Percentiles rank a stretch among this genome's conserved stretches.
These are phyloP conservation scores for Hylomyscus alleni DNA, from an alignment of 2,797 vertebrate genomes.

Conservation along the genomic window DNA sequence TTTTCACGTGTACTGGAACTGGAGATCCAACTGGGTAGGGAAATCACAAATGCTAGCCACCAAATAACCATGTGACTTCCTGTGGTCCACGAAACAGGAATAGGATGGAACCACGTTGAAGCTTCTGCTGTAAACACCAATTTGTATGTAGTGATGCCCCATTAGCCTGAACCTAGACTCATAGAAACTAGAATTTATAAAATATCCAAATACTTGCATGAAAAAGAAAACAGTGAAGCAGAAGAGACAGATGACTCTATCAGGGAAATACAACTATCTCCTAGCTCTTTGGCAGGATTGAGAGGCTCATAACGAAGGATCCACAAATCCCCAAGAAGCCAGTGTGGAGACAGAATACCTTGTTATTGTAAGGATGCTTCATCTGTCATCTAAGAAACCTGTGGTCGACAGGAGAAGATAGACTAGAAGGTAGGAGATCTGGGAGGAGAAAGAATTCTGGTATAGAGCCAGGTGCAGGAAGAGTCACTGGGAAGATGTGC, in stretches of 20 bases:
- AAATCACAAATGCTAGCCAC: neutral
- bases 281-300: neutral
- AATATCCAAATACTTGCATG: constrained; percentile 16
- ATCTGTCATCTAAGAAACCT: neutral
- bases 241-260: neutral
- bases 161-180: neutral
- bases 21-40: neutral
- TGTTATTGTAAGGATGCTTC: neutral
- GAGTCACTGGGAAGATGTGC: neutral
- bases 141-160: neutral
- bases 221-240: constrained; percentile 21
- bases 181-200: neutral
- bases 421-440: neutral
- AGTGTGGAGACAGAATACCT: neutral
- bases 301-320: neutral
- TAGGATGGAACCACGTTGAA: neutral
- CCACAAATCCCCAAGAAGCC: neutral
- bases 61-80: neutral
- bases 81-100: neutral
- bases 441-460: neutral
- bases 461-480: neutral
- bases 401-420: neutral
- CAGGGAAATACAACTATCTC: neutral
- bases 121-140: neutral
- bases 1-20: neutral